Evolutionary conservation across 2,888 invertebrate species (phyloP), one percentile per base, ranked within the genome.

Genomic region (Barypeithes pellucidus): DNA sequence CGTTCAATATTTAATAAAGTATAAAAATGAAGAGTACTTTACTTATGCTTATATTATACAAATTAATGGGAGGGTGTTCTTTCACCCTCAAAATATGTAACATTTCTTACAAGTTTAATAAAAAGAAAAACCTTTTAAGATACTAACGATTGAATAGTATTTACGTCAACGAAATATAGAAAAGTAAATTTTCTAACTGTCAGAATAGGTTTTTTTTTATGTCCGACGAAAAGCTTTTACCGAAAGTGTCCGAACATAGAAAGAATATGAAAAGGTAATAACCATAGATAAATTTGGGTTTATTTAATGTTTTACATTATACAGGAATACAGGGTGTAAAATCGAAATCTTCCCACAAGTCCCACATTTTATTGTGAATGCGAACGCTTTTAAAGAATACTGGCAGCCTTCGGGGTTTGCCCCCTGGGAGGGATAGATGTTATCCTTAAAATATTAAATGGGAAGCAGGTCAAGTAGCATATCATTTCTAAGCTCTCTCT

Each of bases 161-260:
- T 50, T n/a, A 11, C 8, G 50, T 50, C 24, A 24, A n/a, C 22
- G n/a, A 2, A 22, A 24, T n/a, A n/a, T 50, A n/a, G 50, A 22
- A 20, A 50, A 24, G n/a, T n/a, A n/a, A 24, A n/a, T 50, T 50
- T 50, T 22, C 50, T 16, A n/a, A 12, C 50, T 50, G 50, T 50
- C 50, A 24, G 16, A 16, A 20, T 7, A 24, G 22, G 7, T 20
- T 22, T 50, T 50, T 24, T 50, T 50, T 8, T 5, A 12, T 24
- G 22, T 24, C n/a, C 24, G 24, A 22, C n/a, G 20, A 20, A 47
- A 47, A 47, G 50, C 50, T 50, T 24, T 50, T 50, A 50, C 12
- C n/a, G 50, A 39, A 47, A 20, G 20, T 43, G n/a, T 18, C 7
- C 14, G 18, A 18, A 18, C 50, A 12, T 2, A 50, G 12, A 50